Evolutionary conservation across 2,797 vertebrate genomes (phyloP), one percentile per base, ranked within the genome.

Genomic region (Sciaenops ocellatus): DNA sequence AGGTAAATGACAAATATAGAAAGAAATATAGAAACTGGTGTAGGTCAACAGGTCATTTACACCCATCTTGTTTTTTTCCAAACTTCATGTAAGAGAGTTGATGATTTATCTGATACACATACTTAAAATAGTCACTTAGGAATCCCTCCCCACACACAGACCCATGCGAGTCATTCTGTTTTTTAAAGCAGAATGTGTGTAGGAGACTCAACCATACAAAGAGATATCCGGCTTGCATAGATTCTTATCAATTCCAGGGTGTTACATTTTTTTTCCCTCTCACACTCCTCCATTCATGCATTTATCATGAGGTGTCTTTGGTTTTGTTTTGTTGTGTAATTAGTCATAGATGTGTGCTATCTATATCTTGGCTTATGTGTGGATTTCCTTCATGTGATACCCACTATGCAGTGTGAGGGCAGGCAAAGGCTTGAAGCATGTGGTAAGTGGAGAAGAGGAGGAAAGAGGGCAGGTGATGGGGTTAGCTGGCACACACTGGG

Each of bases 141-240:
- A 92, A 87, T 87, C 79, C 90, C 89, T 72, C 86, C 82, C 73
- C 87, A 80, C 86, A 83, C 83, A 85, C 60, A 85, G n/a, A 73
- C 48, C 80, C 80, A 80, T 6, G 26, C 54, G 51, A 85, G 44
- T 82, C 79, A 86, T 82, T 66, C 62, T 67, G 63, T 80, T 82
- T 80, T 73, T 46, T 56, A 76, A 73, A 85, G 28, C 89, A 90
- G 82, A 89, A 79, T 83, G 83, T 88, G 91, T 75, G 90, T 92
- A 88, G 91, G 92, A 89, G 90, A 79, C 34, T 38, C 28, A 34
- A 24, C 80, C 89, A 84, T 87, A 89, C 83, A 93, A 85, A 90
- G 87, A 83, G 38, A 92, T 73, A 83, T 93, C 92, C 87, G 91
- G 88, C 82, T 71, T 26, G 41, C 57, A 83, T 42, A 48, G 41